Conservation (phyloP, 2,888 invertebrate genomes). For the Yponomeuta malinellus region DNA sequence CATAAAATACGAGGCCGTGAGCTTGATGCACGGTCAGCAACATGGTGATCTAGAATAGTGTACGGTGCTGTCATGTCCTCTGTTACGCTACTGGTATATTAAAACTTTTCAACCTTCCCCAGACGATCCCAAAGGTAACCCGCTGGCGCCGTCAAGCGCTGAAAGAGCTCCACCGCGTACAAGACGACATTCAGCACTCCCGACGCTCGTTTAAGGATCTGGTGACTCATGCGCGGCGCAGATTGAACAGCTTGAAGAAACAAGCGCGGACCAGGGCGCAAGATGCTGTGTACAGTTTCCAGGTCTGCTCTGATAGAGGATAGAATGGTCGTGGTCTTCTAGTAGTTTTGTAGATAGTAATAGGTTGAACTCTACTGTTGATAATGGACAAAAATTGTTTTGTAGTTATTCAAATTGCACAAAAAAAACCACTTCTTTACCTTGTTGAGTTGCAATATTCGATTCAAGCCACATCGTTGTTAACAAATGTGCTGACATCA, state of each 20-base stretch:
- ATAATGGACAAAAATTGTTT: too few relatives aligned
- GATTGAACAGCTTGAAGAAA: conserved; percentile 44
- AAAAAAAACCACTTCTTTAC: too few relatives aligned
- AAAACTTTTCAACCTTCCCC: conserved; percentile 17
- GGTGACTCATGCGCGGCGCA: conserved; percentile 45
- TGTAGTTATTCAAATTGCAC: too few relatives aligned
- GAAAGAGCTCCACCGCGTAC: conserved; percentile 51
- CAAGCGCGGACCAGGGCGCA: conserved; percentile 32
- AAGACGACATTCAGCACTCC: conserved; percentile 54
- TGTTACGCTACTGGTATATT: neutral
- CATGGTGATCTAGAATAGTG: too few relatives aligned
- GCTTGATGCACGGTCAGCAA: too few relatives aligned
- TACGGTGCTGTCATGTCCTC: too few relatives aligned
- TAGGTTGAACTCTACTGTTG: too few relatives aligned
- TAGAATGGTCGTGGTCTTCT: neutral
- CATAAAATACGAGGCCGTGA: too few relatives aligned
- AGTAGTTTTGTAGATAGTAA: too few relatives aligned
- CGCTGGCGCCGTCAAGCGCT: conserved; percentile 57
- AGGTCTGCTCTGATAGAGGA: conserved; percentile 30
- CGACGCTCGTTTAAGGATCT: conserved; percentile 50
- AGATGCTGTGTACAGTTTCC: conserved; percentile 33
- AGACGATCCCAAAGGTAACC: conserved; percentile 45
- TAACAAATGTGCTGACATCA: too few relatives aligned
- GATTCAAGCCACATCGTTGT: too few relatives aligned
- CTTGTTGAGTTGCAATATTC: too few relatives aligned